Evolutionary conservation across 2,797 vertebrate species (phyloP).

Genomic region (Semotilus atromaculatus): DNA sequence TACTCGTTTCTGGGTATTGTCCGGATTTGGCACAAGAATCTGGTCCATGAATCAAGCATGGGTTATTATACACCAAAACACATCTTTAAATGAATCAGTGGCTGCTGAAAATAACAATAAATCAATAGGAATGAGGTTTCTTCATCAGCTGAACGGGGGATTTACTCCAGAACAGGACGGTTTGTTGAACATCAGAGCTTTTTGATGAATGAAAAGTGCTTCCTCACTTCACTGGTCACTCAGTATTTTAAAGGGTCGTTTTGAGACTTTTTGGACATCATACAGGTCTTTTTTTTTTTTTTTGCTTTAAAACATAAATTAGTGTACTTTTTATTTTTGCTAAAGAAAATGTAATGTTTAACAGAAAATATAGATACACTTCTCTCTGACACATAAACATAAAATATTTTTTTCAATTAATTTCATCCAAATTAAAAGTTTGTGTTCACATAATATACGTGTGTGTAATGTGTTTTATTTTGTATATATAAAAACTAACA

Average conservation of each 20-base stretch:
- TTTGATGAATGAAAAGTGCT: not conserved
- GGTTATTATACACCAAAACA: not conserved
- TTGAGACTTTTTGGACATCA: not conserved
- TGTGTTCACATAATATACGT: no score
- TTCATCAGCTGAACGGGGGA: not conserved
- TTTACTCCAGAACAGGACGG: not conserved
- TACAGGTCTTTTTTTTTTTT: not conserved
- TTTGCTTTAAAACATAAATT: not conserved
- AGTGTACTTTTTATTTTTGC: no score
- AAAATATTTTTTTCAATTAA: no score
- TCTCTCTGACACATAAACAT: not conserved
- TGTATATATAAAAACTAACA: no score
- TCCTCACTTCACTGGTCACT: no score
- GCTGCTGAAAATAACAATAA: not conserved
- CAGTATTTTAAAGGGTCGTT: not conserved
- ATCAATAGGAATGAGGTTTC: not conserved
- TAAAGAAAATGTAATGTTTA: not conserved
- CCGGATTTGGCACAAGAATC: conserved; percentile 18
- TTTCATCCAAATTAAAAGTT: no score
- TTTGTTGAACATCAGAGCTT: not conserved
- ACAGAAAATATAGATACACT: not conserved
- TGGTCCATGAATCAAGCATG: not conserved
- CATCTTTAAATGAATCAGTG: not conserved
- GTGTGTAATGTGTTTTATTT: no score
- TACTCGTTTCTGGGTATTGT: not conserved